Evolutionary conservation across 2,888 invertebrate species (phyloP).

Genomic region (Blastobasis lacticolella): DNA sequence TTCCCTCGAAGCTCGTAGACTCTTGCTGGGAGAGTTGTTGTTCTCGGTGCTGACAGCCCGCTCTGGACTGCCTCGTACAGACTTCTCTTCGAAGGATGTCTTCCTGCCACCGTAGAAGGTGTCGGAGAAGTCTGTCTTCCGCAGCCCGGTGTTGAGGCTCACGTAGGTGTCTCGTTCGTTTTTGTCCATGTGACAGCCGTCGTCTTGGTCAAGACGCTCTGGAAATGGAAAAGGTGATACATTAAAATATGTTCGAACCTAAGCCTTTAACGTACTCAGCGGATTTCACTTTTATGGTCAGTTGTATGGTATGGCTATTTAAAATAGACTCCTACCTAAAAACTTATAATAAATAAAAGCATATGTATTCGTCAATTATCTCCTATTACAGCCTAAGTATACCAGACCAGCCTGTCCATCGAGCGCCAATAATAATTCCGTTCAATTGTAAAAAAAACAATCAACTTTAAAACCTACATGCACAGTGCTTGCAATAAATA

Average conservation of each 20-base stretch:
- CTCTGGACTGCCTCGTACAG: slow-evolving; percentile 56
- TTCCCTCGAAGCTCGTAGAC: slow-evolving; percentile 52
- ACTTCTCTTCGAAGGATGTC: slow-evolving; percentile 51
- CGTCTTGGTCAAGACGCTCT: slow-evolving; percentile 79
- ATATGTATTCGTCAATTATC: too few relatives aligned
- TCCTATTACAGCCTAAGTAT: too few relatives aligned
- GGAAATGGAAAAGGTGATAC: slow-evolving; percentile 25
- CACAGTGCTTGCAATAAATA: too few relatives aligned
- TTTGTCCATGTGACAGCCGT: slow-evolving; percentile 56
- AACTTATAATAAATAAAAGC: too few relatives aligned
- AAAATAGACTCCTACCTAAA: too few relatives aligned
- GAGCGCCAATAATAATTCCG: too few relatives aligned
- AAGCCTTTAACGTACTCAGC: too few relatives aligned
- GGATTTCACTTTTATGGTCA: too few relatives aligned
- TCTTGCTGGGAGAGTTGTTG: slow-evolving; percentile 62
- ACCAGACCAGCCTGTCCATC: too few relatives aligned
- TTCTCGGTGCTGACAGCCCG: slow-evolving; percentile 50
- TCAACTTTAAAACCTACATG: too few relatives aligned
- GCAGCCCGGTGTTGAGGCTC: slow-evolving; percentile 79
- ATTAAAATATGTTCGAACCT: neutral
- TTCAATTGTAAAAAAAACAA: too few relatives aligned
- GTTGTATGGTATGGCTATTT: too few relatives aligned
- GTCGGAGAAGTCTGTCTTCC: slow-evolving; percentile 80
- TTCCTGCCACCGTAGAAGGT: slow-evolving; percentile 75
- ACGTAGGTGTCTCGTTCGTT: slow-evolving; percentile 73